Percentiles rank a stretch among this genome's conserved stretches.
These are phyloP conservation scores for Lingula anatina DNA, from an alignment of 2,888 invertebrate genomes.

Conservation along the genomic window DNA sequence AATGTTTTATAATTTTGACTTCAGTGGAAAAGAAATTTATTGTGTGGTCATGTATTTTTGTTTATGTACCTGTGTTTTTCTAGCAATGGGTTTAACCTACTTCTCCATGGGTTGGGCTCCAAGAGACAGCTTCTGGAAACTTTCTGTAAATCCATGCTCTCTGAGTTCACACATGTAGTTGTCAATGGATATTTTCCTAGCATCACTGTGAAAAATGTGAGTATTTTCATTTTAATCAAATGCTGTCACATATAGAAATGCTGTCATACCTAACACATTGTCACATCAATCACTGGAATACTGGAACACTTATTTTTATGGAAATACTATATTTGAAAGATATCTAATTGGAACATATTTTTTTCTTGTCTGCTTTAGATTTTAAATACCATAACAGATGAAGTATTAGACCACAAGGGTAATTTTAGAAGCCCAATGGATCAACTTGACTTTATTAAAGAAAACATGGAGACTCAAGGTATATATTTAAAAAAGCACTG, in stretches of 20 bases:
- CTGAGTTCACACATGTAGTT: conserved; percentile 67
- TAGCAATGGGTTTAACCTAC: conserved; percentile 79
- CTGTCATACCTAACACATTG: too few relatives aligned
- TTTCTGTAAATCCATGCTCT: conserved; percentile 64
- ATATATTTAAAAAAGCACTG: too few relatives aligned
- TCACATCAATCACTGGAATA: neutral
- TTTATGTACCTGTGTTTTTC: conserved; percentile 8
- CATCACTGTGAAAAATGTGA: conserved; percentile 72
- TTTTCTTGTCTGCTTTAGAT: conserved; percentile 26
- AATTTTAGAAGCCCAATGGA: conserved; percentile 36
- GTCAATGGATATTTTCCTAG: conserved; percentile 92
- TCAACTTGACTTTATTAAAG: conserved; percentile 37
- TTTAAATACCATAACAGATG: conserved; percentile 40
- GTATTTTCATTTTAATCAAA: too few relatives aligned
- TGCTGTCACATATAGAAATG: too few relatives aligned
- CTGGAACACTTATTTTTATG: too few relatives aligned
- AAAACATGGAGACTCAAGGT: conserved; percentile 26
- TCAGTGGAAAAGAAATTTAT: too few relatives aligned
- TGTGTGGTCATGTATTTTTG: too few relatives aligned
- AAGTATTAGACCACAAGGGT: conserved; percentile 29
- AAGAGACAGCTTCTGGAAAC: conserved; percentile 72
- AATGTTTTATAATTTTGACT: too few relatives aligned
- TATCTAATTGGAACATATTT: neutral
- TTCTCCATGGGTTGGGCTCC: conserved; percentile 87
- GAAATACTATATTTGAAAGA: too few relatives aligned